These are phyloP conservation scores for Xenopus petersii DNA, from an alignment of 2,797 vertebrate genomes.

Conservation along the genomic window DNA sequence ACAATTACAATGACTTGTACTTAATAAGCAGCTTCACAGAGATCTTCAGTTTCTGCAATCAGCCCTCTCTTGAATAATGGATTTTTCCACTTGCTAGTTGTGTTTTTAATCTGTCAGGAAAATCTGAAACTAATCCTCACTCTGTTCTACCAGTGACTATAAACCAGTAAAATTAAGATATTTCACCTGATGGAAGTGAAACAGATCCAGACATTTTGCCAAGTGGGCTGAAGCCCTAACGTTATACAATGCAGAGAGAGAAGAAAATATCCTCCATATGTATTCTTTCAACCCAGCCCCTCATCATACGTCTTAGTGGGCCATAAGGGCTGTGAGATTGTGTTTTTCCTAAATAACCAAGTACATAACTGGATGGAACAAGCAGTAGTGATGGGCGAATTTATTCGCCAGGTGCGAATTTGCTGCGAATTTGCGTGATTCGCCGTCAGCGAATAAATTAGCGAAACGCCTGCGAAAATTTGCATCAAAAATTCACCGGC, in stretches of 20 bases:
- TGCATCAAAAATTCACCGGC: too few relatives aligned
- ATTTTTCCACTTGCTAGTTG: neutral
- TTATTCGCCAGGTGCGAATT: too few relatives aligned
- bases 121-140: neutral
- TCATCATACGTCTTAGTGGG: neutral
- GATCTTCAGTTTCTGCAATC: slow-evolving; percentile 28
- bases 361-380: slow-evolving; percentile 22
- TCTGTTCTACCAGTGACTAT: too few relatives aligned
- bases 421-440: too few relatives aligned
- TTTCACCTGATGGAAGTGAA: too few relatives aligned
- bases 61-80: slow-evolving; percentile 7
- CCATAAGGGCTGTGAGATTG: slow-evolving; percentile 14
- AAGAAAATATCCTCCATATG: neutral
- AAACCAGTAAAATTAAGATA: too few relatives aligned
- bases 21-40: slow-evolving; percentile 23
- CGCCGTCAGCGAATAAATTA: too few relatives aligned
- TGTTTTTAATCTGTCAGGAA: neutral
- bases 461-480: too few relatives aligned
- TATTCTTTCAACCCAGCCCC: neutral
- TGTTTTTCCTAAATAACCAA: slow-evolving; percentile 12
- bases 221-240: too few relatives aligned
- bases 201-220: neutral
- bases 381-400: too few relatives aligned
- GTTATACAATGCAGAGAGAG: neutral
- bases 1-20: slow-evolving; percentile 24